Base-by-base conservation (phyloP, 2,888 invertebrate genomes). In the Merodon equestris region DNA sequence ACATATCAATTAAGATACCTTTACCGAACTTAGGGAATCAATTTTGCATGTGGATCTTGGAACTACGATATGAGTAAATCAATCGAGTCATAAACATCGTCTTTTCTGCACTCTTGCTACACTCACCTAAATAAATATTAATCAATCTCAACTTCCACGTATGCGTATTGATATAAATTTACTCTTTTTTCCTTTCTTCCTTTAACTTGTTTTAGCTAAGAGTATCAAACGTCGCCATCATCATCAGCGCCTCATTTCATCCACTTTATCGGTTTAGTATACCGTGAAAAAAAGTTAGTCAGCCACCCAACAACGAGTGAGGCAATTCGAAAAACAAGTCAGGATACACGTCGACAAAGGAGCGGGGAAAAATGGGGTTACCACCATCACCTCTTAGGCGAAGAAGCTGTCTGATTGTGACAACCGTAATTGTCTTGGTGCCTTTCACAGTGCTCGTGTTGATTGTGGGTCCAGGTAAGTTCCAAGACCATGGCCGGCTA, bases 371-470 rank as follows among this genome's bases (percentile, higher is more conserved):
- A 81, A 81, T 81, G 81, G 81, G 81, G 48, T 27, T 81, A 17
- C 70, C 74, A 64, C 81, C 81, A 45, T 71, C 75, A 73, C 81
- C 81, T 75, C 36, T 75, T 56, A 81, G 81, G 71, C 81, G 81
- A 67, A 81, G 81, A 61, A 81, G 44, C 70, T 81, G 81, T 71
- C 81, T 81, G 75, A 81, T 81, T 66, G 81, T 81, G 81, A 81
- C 81, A 71, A 75, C 71, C 48, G 81, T 81, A 61, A 81, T 81
- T 75, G 81, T 81, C 61, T 70, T 81, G 81, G 75, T 81, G 75
- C 81, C 81, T 75, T 81, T 81, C 75, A 81, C 81, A 81, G 81
- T 75, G 75, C 70, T 81, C 47, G 81, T 81, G 70, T 75, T 81
- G 71, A 81, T 81, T 67, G 81, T 81, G 57, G 81, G 81, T 75